Evolutionary conservation across 1,140 invertebrate species (phyloP).

Genomic region (Zaprionus davidi): DNA sequence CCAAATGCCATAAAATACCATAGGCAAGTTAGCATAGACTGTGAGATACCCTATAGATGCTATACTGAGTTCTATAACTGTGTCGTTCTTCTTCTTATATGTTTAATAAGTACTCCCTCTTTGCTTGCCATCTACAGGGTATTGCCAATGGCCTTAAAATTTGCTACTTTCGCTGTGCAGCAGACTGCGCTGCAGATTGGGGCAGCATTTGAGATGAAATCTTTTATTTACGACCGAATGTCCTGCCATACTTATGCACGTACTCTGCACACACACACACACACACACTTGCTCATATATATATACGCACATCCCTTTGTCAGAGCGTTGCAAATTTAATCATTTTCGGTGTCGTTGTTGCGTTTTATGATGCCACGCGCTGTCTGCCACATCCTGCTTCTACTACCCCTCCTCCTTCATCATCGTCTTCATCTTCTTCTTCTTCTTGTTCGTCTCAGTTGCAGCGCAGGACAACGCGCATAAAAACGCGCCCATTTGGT

Average conservation of each 20-base stretch:
- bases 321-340: slow-evolving; percentile 50
- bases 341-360: slow-evolving; percentile 50
- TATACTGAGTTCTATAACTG: neutral
- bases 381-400: neutral
- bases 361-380: slow-evolving; percentile 51
- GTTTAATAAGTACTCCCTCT: neutral
- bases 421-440: neutral
- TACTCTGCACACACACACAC: neutral
- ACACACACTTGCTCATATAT: neutral
- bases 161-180: neutral
- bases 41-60: too few species aligned
- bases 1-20: neutral
- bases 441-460: slow-evolving; percentile 1
- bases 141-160: neutral
- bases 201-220: slow-evolving; percentile 26
- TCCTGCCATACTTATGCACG: slow-evolving; percentile 20
- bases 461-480: slow-evolving; percentile 16
- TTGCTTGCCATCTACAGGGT: neutral
- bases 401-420: neutral
- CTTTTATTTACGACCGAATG: slow-evolving; percentile 39
- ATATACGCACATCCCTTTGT: slow-evolving; percentile 13
- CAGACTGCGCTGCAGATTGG: slow-evolving; percentile 13
- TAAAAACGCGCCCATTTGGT: slow-evolving; percentile 59
- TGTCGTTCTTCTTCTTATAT: neutral
- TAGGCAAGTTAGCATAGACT: too few species aligned